Percentiles rank a stretch among this genome's conserved stretches.
Evolutionary conservation across 1,140 invertebrate genomes (phyloP).

Genomic region (Conopomorpha cramerella): DNA sequence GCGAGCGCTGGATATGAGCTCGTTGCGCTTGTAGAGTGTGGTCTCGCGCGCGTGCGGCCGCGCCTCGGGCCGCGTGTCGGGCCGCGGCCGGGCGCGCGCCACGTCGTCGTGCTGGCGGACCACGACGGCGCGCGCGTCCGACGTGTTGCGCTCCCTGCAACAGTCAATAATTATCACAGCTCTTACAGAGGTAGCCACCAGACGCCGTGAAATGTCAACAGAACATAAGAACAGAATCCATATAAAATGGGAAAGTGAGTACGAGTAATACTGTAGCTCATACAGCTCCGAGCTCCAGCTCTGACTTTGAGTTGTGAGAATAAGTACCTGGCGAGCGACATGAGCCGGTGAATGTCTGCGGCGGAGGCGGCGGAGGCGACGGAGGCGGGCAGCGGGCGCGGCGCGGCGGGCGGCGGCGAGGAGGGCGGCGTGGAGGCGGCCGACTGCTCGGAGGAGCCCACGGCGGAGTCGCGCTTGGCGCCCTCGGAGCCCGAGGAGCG

Average conservation of each 20-base stretch:
- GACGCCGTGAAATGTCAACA: too few relatives aligned
- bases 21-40: constrained; percentile 76
- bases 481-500: constrained; percentile 33
- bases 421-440: constrained; percentile 15
- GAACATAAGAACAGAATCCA: too few relatives aligned
- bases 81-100: too few relatives aligned
- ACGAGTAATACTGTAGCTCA: too few relatives aligned
- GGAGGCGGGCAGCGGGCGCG: constrained; percentile 13
- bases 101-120: constrained; percentile 37
- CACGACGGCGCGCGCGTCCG: constrained; percentile 39
- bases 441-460: constrained; percentile 20
- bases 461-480: constrained; percentile 35
- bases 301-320: too few relatives aligned
- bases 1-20: constrained; percentile 78
- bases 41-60: constrained; percentile 22
- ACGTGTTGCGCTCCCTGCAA: constrained; percentile 45
- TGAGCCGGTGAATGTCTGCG: constrained; percentile 27
- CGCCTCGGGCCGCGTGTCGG: constrained; percentile 2
- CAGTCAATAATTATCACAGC: too few relatives aligned
- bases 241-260: too few relatives aligned
- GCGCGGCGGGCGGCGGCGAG: constrained; percentile 20
- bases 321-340: constrained; percentile 27
- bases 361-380: constrained; percentile 13
- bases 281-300: too few relatives aligned
- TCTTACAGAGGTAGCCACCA: too few relatives aligned